A percentile compares a stretch with the other conserved stretches of the same genome.
Evolutionary conservation across 2,113 vertebrate species (phyloP).

Genomic region (Rhegmatorhina hoffmannsi): DNA sequence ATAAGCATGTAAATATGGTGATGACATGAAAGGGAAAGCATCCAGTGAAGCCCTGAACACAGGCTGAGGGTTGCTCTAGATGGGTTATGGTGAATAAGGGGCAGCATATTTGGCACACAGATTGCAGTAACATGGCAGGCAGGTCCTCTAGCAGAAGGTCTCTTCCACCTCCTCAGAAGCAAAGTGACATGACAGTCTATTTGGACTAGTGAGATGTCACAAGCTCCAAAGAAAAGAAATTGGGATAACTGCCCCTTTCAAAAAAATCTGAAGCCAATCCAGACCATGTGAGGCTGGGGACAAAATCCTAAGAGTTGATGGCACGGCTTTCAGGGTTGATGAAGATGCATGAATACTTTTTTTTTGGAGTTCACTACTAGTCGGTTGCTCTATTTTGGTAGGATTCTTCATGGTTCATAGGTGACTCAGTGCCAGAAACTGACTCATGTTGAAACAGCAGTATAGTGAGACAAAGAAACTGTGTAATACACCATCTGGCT

Average conservation of each 20-base stretch:
- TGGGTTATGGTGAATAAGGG: neutral
- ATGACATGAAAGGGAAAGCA: neutral
- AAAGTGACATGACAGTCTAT: neutral
- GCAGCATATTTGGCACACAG: neutral
- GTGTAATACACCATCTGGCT: constrained; percentile 4
- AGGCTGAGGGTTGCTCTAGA: neutral
- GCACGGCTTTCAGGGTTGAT: neutral
- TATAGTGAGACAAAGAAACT: constrained; percentile 28
- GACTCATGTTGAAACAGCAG: constrained; percentile 29
- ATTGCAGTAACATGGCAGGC: neutral
- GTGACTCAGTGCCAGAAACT: constrained; percentile 48
- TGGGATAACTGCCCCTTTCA: neutral
- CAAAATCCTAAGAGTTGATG: neutral
- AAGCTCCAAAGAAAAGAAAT: neutral
- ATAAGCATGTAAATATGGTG: neutral
- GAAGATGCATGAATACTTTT: neutral
- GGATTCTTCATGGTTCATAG: neutral
- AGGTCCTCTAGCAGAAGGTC: neutral
- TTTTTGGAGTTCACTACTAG: neutral
- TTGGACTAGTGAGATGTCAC: neutral
- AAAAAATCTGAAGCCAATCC: neutral
- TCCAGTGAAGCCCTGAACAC: neutral
- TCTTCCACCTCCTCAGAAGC: neutral
- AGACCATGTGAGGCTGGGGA: neutral
- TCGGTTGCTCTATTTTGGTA: neutral